Evolutionary conservation across 2,797 vertebrate genomes (phyloP), one percentile per base, ranked within the genome.

Genomic region (Myotis vivesi): DNA sequence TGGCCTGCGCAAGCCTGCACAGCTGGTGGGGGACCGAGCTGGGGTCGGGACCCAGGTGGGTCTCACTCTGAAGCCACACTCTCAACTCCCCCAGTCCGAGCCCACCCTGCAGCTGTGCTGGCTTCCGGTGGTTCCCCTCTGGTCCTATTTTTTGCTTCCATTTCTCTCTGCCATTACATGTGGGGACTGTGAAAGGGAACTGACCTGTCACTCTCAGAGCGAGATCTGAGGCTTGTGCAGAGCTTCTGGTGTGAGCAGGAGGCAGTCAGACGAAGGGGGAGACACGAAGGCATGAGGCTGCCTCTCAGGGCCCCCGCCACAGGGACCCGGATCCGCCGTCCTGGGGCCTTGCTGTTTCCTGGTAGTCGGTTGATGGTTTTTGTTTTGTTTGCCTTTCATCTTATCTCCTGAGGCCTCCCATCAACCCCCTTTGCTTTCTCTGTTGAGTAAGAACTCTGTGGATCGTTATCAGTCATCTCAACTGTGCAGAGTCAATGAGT

Each of bases 61-160:
- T 75, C 49, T 41, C 81, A n/a, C 72, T 92, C 46, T 41, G 72
- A 92, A 95, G 71, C 8, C 0, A 10, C 71, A 57, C 3, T 51
- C 82, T 92, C 75, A 49, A 76, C 77, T 76, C 77, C 66, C 46
- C 44, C 62, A 49, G 36, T 77, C 49, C 49, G 22, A 25, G 79
- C 88, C 59, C 30, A 9, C 44, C 66, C 90, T 77, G 92, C 64
- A 80, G 81, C 88, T 77, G 87, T 36, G 41, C 80, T 4, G 10
- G 93, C 71, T 94, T 96, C 95, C 92, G 88, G 81, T 36, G 81
- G 89, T 88, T 96, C 94, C 97, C 79, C 92, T 96, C 83, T 57
- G 81, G 59, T 92, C 51, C 30, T 75, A 91, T 88, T 93, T 97
- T 91, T 89, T 96, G 89, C 86, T 97, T 96, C 93, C 87, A 89